These are phyloP conservation scores for Barbus barbus DNA, from an alignment of 2,113 vertebrate species.

Conservation along the genomic window DNA sequence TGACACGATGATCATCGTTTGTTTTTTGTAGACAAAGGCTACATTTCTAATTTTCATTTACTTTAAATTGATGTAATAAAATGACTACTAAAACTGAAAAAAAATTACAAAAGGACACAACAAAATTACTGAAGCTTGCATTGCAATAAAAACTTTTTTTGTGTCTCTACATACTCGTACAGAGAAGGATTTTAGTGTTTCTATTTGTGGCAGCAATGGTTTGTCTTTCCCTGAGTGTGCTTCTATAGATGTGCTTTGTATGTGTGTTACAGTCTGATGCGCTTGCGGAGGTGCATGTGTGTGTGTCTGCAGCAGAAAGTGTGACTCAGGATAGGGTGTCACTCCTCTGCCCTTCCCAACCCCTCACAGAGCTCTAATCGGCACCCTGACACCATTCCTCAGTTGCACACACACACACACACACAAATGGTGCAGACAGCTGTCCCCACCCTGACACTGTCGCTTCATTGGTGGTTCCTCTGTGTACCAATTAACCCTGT, in stretches of 20 bases:
- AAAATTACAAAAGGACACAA: no score
- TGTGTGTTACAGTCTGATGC: constrained; percentile 1
- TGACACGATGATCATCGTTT: no score
- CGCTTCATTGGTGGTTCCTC: background rate
- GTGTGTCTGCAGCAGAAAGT: constrained; percentile 30
- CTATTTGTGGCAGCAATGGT: background rate
- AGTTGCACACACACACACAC: background rate
- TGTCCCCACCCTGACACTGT: constrained; percentile 12
- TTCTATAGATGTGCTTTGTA: background rate
- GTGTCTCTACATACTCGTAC: background rate
- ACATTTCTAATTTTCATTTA: no score
- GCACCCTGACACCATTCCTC: constrained; percentile 38
- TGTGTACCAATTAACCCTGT: constrained; percentile 19
- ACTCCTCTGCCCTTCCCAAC: constrained; percentile 5
- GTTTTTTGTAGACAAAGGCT: no score
- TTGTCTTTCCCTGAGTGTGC: background rate
- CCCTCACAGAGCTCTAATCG: constrained; percentile 21
- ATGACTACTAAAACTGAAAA: no score
- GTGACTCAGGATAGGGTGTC: constrained; percentile 34
- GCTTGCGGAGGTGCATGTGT: background rate
- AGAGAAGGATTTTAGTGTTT: background rate
- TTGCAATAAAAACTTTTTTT: no score
- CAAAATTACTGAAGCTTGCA: no score
- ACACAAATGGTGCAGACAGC: constrained; percentile 7
- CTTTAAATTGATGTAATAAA: no score